These are phyloP conservation scores for Bubalus kerabau DNA, from an alignment of 2,113 vertebrate species.

Conservation along the genomic window DNA sequence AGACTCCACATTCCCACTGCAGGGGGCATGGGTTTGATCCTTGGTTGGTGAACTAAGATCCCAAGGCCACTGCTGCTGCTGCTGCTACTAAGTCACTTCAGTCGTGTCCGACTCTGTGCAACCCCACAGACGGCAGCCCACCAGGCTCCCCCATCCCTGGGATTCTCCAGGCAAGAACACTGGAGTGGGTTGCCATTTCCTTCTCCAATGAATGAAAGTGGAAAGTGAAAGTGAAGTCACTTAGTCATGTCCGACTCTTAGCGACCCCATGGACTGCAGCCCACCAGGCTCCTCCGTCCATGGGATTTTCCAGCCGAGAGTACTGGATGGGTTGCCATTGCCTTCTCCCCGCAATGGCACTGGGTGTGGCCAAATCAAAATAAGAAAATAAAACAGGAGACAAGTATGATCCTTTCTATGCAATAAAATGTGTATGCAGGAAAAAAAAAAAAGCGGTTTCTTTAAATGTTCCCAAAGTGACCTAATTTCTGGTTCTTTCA, in stretches of 20 bases:
- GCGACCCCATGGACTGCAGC: neutral
- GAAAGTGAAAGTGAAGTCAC: neutral
- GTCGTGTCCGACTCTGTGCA: neutral
- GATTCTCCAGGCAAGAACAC: neutral
- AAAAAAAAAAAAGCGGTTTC: neutral
- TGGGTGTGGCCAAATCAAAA: neutral
- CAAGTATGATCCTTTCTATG: neutral
- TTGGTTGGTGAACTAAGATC: neutral
- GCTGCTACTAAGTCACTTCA: neutral
- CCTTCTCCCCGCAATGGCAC: neutral
- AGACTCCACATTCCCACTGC: neutral
- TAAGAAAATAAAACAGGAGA: neutral
- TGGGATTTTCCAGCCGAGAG: neutral
- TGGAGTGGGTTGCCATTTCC: neutral
- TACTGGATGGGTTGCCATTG: neutral
- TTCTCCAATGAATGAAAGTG: neutral
- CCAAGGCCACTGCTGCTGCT: neutral
- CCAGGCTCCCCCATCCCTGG: neutral
- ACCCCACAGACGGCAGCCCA: neutral
- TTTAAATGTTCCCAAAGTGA: neutral
- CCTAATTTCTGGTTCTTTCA: slow-evolving; percentile 21
- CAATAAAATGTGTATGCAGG: neutral
- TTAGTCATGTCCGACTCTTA: neutral
- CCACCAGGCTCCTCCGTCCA: neutral
- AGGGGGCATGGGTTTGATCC: neutral